Evolutionary conservation across 1,140 invertebrate species (phyloP).

Genomic region (Eumeta japonica): DNA sequence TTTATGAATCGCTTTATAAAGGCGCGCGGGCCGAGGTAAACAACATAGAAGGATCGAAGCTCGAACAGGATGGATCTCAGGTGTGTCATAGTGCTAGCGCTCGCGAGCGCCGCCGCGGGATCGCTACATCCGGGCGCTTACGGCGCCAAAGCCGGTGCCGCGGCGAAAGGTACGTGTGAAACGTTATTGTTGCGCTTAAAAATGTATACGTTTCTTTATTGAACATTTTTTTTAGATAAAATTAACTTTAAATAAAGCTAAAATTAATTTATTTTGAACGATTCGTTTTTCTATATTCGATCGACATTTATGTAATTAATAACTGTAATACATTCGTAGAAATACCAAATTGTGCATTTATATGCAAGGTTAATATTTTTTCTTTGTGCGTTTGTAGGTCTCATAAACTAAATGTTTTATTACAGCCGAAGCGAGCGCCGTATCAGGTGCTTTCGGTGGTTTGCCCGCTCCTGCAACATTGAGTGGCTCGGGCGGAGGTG

Average conservation of each 20-base stretch:
- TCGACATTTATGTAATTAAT: too few relatives aligned
- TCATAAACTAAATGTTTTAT: too few relatives aligned
- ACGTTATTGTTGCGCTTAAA: too few relatives aligned
- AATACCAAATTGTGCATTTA: too few relatives aligned
- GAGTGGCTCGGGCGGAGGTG: conserved; percentile 20
- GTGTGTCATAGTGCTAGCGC: conserved; percentile 26
- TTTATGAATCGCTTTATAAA: conserved; percentile 53
- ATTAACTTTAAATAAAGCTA: too few relatives aligned
- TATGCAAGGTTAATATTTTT: too few relatives aligned
- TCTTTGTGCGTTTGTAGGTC: too few relatives aligned
- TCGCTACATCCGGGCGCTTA: conserved; percentile 34
- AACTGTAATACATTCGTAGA: too few relatives aligned
- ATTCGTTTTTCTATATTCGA: too few relatives aligned
- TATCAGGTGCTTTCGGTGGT: conserved; percentile 22
- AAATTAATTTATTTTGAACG: too few relatives aligned
- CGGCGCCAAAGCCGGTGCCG: conserved; percentile 33
- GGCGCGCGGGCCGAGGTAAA: conserved; percentile 23
- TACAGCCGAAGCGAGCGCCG: conserved; percentile 33
- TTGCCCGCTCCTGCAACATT: conserved; percentile 18
- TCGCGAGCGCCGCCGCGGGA: conserved; percentile 27
- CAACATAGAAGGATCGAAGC: conserved; percentile 39
- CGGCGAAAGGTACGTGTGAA: conserved; percentile 31
- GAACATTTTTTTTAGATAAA: too few relatives aligned
- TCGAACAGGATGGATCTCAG: conserved; percentile 41
- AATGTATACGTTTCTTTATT: too few relatives aligned